A percentile compares a stretch with the other conserved stretches of the same genome.
phyloP scores from a whole-genome alignment of 2,113 vertebrate species.

The Gasterosteus aculeatus region DNA sequence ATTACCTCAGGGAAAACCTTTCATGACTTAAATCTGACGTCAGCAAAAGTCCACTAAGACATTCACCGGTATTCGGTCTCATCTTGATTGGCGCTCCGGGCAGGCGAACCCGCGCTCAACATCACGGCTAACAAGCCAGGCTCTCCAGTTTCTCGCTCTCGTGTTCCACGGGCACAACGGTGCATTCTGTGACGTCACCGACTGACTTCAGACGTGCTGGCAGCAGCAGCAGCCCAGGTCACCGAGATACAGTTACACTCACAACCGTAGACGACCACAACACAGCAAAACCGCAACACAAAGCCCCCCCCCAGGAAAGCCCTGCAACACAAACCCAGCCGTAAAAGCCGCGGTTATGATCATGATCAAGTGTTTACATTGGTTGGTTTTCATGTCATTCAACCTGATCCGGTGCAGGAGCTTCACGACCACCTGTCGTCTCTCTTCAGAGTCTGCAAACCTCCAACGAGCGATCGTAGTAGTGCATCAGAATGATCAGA shows the following conservation, averaged over 20 bases:
- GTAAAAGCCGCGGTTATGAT: background rate
- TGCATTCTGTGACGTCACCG: constrained; percentile 52
- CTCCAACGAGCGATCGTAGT: background rate
- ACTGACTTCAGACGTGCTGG: constrained; percentile 35
- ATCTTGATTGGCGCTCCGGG: constrained; percentile 17
- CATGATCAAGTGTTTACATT: background rate
- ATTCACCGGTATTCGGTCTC: constrained; percentile 16
- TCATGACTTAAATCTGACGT: constrained; percentile 36
- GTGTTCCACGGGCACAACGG: constrained; percentile 10
- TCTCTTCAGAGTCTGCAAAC: background rate
- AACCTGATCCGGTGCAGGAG: background rate
- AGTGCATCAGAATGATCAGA: constrained; percentile 20
- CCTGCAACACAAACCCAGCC: constrained; percentile 6
- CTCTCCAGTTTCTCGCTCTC: constrained; percentile 30
- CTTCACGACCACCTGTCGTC: background rate
- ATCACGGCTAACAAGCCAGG: constrained; percentile 35
- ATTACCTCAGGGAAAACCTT: constrained; percentile 25
- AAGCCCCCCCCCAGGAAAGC: constrained; percentile 17
- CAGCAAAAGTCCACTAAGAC: constrained; percentile 12
- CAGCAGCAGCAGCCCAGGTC: constrained; percentile 49
- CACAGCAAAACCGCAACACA: constrained; percentile 19
- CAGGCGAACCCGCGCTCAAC: constrained; percentile 28
- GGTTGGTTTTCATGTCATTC: background rate
- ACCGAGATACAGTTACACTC: constrained; percentile 57
- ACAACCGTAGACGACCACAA: constrained; percentile 33